phyloP scores from a whole-genome alignment of 2,797 vertebrate genomes.

The Neosilurus mollespiculum region DNA sequence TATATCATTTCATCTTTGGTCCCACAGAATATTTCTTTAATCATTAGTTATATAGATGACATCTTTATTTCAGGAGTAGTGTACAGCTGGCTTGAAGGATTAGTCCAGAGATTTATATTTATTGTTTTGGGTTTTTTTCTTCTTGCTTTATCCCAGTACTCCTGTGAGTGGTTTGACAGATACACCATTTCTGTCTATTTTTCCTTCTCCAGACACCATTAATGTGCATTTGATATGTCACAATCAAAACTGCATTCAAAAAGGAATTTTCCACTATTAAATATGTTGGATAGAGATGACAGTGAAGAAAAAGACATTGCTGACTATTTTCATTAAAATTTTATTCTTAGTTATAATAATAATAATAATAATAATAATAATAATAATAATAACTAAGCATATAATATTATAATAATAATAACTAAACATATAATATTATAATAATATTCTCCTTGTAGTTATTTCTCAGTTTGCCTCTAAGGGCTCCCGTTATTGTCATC shows the following conservation, averaged over 20 bases:
- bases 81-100: neutral
- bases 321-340: too few species aligned
- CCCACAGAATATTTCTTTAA: neutral
- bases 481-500: neutral
- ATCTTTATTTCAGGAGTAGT: conserved; percentile 41
- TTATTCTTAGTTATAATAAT: too few species aligned
- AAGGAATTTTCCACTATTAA: neutral
- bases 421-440: too few species aligned
- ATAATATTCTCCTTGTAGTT: too few species aligned
- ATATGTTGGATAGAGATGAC: neutral
- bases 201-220: neutral
- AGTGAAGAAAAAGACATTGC: neutral
- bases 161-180: conserved; percentile 34
- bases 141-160: conserved; percentile 27
- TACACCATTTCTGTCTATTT: neutral
- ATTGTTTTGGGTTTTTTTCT: conserved; percentile 13
- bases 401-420: too few species aligned
- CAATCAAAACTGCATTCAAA: neutral
- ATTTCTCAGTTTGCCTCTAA: conserved; percentile 12
- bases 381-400: too few species aligned
- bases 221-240: neutral
- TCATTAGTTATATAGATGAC: conserved; percentile 27
- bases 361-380: too few species aligned
- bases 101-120: conserved; percentile 27
- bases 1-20: neutral